Evolutionary conservation across 2,888 invertebrate genomes (phyloP).

Genomic region (Schizotus pectinicornis): DNA sequence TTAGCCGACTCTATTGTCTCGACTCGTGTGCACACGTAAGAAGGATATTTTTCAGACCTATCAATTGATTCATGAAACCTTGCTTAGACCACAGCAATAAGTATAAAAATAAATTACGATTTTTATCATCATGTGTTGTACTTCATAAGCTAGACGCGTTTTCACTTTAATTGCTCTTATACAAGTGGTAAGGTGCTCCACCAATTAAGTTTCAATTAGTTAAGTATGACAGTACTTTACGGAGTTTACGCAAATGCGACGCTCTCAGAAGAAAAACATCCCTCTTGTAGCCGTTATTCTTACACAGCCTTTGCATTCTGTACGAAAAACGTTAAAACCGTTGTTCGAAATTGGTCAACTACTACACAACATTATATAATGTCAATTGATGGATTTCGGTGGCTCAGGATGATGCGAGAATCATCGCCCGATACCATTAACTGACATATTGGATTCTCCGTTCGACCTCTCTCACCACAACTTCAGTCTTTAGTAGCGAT

Average conservation of each 20-base stretch:
- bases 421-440: constrained; percentile 55
- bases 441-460: constrained; percentile 36
- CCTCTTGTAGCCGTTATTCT: constrained; percentile 8
- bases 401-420: constrained; percentile 53
- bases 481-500: constrained; percentile 21
- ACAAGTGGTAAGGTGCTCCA: constrained; percentile 15
- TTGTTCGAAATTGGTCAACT: constrained; percentile 41
- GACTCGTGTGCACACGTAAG: constrained; percentile 21
- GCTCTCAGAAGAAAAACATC: constrained; percentile 22
- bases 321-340: constrained; percentile 47
- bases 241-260: not conserved
- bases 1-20: constrained; percentile 21
- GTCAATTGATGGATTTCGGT: constrained; percentile 51
- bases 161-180: constrained; percentile 15
- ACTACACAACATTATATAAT: constrained; percentile 22
- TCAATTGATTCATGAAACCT: constrained; percentile 1
- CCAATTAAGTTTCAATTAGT: constrained; percentile 13
- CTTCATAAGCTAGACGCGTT: constrained; percentile 27
- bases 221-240: not conserved
- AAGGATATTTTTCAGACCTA: constrained; percentile 24
- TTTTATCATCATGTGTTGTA: constrained; percentile 13
- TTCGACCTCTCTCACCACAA: constrained; percentile 11
- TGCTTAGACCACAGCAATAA: constrained; percentile 29
- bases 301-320: constrained; percentile 20
- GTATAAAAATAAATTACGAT: constrained; percentile 27